A percentile compares a stretch with the other conserved stretches of the same genome.
Conservation (phyloP, 2,797 vertebrate species). For the Anguilla megastoma region DNA sequence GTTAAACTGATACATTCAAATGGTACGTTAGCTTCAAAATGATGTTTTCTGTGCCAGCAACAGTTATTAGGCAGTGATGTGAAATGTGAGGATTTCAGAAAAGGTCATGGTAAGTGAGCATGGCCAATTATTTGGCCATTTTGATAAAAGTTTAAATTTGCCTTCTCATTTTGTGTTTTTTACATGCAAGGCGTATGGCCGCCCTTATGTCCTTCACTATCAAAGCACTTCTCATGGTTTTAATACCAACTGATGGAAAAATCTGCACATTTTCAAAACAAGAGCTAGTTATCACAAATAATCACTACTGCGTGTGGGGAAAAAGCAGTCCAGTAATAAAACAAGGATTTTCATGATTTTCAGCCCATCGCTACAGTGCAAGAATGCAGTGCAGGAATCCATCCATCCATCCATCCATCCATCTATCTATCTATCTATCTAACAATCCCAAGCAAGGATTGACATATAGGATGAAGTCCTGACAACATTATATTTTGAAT, state of each 20-base stretch:
- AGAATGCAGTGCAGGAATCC: background rate
- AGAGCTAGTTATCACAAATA: background rate
- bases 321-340: background rate
- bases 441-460: background rate
- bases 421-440: background rate
- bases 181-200: background rate
- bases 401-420: too few relatives aligned
- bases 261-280: background rate
- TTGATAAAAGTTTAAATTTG: background rate
- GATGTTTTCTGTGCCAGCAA: background rate
- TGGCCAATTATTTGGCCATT: background rate
- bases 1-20: too few relatives aligned
- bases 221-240: background rate
- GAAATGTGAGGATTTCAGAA: background rate
- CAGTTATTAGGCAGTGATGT: background rate
- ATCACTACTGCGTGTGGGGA: background rate
- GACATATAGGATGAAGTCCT: background rate
- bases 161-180: background rate
- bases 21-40: background rate
- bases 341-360: background rate
- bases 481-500: background rate
- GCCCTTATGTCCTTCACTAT: background rate
- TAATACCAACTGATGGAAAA: background rate
- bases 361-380: background rate
- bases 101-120: background rate